phyloP scores from a whole-genome alignment of 92 coral and sea anemone genomes.

The Pocillopora meandrina region DNA sequence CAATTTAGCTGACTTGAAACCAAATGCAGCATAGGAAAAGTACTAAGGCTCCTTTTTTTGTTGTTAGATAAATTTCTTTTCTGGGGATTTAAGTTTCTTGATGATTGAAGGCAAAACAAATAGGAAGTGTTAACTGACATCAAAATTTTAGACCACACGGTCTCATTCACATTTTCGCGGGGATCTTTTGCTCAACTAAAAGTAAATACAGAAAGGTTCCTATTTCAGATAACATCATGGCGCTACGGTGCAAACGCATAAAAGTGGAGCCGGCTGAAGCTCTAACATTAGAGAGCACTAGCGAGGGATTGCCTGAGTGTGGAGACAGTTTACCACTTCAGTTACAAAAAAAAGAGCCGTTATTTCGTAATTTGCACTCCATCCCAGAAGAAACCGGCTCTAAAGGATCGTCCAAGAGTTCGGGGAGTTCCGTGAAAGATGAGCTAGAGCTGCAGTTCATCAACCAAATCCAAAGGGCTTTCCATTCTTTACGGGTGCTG shows the following conservation, averaged over 20 bases:
- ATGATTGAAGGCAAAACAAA: too few relatives aligned
- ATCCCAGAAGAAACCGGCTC: background rate
- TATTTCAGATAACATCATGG: background rate
- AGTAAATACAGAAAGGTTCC: background rate
- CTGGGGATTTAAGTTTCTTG: too few relatives aligned
- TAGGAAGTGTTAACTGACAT: background rate
- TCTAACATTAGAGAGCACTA: background rate
- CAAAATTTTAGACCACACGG: background rate
- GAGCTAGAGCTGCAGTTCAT: background rate
- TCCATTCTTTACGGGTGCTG: conserved; percentile 1
- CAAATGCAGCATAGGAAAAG: too few relatives aligned
- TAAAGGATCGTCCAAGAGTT: conserved; percentile 2
- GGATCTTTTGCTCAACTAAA: background rate
- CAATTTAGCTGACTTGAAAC: too few relatives aligned
- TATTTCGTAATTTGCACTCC: background rate
- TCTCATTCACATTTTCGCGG: background rate
- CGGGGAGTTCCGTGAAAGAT: background rate
- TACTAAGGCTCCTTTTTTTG: too few relatives aligned
- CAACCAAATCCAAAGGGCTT: background rate
- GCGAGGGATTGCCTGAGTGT: background rate
- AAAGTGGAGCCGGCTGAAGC: conserved; percentile 14
- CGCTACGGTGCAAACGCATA: conserved; percentile 2
- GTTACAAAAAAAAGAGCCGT: background rate
- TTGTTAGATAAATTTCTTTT: too few relatives aligned
- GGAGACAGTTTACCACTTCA: background rate